Base-by-base conservation (phyloP, 2,113 vertebrate genomes). In the Todiramphus saurophagus region DNA sequence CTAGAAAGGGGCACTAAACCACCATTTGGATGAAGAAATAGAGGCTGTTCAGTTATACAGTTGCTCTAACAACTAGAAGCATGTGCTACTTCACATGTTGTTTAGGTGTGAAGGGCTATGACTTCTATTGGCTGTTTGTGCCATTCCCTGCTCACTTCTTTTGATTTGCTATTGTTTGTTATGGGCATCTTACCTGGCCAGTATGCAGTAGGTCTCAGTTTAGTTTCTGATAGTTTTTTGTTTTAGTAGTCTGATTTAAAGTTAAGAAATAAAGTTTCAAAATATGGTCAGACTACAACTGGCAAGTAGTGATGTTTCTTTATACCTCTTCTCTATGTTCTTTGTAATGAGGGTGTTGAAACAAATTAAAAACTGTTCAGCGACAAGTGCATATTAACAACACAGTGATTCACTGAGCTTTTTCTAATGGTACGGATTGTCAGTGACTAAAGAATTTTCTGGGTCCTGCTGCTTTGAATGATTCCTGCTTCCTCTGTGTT, bases 401-500 rank as follows among this genome's bases (percentile, higher is more conserved):
- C 41, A 30, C 16, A 66, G 35, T 1, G 6, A 70, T 58, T 79
- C 19, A 16, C n/a, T 17, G 21, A 73, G 48, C 39, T 73, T 94
- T 90, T 85, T 37, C 28, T 73, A 66, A 59, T 39, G 23, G 10
- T 86, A 41, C 35, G 66, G 62, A 30, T 63, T 80, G 48, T 33
- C 69, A 79, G 33, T 53, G 59, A 73, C 83, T 78, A 77, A 69
- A 76, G 64, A 79, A 25, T 90, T 93, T 94, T 72, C 83, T 82
- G 33, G 5, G n/a, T 90, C 16, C 59, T 88, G 41, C 46, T 92
- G 80, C 59, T 90, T 87, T 92, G 24, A 37, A 30, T 5, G 31
- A 41, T 91, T 87, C 30, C 55, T 95, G 43, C 37, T 94, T 95
- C 76, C 21, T 80, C 35, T 80, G 53, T 69, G 56, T 62, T 91